A percentile compares a stretch with the other conserved stretches of the same genome.
Evolutionary conservation across 2,113 vertebrate genomes (phyloP).

Genomic region (Pampusana beccarii): DNA sequence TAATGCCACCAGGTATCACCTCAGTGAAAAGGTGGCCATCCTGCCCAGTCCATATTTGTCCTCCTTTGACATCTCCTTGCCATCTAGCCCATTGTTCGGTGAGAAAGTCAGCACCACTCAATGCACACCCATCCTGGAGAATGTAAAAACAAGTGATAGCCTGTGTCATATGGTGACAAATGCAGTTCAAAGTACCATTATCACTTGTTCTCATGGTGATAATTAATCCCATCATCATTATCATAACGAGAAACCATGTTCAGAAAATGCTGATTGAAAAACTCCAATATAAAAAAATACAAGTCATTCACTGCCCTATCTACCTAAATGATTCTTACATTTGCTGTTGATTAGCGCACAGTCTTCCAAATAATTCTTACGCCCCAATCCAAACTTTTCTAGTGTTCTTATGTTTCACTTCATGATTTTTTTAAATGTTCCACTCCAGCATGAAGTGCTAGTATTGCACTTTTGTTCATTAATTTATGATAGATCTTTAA

Average conservation of each 20-base stretch:
- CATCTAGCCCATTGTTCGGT: not conserved
- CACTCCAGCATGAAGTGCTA: slow-evolving; percentile 54
- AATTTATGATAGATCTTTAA: slow-evolving; percentile 65
- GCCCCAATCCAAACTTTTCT: slow-evolving; percentile 71
- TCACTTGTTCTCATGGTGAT: slow-evolving; percentile 59
- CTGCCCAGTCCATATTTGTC: not conserved
- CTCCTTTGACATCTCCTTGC: not conserved
- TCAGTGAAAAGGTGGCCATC: not conserved
- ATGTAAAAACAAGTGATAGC: slow-evolving; percentile 41
- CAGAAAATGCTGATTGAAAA: slow-evolving; percentile 74
- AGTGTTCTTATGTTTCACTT: slow-evolving; percentile 65
- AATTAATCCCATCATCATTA: slow-evolving; percentile 77
- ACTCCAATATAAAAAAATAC: slow-evolving; percentile 39
- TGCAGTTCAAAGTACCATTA: slow-evolving; percentile 66
- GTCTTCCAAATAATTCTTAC: slow-evolving; percentile 69
- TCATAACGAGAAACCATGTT: slow-evolving; percentile 63
- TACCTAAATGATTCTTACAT: slow-evolving; percentile 63
- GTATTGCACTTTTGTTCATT: slow-evolving; percentile 57
- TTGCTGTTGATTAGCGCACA: slow-evolving; percentile 63
- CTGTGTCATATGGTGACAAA: slow-evolving; percentile 53
- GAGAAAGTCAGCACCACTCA: slow-evolving; percentile 14
- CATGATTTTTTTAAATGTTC: slow-evolving; percentile 62
- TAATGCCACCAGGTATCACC: not conserved
- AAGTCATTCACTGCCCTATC: slow-evolving; percentile 56
- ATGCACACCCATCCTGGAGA: not conserved